These are phyloP conservation scores for Cremastinae sp. DNA, from an alignment of 2,888 invertebrate species.

Conservation along the genomic window DNA sequence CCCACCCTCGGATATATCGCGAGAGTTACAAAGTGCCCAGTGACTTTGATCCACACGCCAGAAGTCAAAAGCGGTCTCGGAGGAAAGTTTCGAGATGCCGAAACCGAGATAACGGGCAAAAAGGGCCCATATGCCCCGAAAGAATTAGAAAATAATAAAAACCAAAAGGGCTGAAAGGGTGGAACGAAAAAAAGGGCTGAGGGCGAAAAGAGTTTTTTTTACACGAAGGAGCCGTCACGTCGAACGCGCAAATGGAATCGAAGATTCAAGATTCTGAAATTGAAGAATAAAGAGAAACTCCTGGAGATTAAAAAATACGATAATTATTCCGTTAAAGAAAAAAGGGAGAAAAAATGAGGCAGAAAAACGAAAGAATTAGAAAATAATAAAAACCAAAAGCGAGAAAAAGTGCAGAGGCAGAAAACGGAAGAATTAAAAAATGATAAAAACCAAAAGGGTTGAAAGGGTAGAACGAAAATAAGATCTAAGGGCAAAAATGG, in stretches of 20 bases:
- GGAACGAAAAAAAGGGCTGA: conserved; percentile 15
- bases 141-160: conserved; percentile 30
- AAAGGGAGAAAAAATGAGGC: too few relatives aligned
- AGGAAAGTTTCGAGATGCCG: conserved; percentile 53
- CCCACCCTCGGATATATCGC: conserved; percentile 15
- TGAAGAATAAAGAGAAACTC: too few relatives aligned
- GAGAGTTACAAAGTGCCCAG: conserved; percentile 40
- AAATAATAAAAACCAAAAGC: too few relatives aligned
- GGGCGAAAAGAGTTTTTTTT: background rate
- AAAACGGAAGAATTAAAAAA: too few relatives aligned
- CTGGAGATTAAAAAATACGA: too few relatives aligned
- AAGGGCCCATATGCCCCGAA: conserved; percentile 19
- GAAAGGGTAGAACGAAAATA: too few relatives aligned
- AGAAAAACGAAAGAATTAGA: too few relatives aligned
- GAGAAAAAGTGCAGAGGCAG: too few relatives aligned
- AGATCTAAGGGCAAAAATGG: too few relatives aligned
- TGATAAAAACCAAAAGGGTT: too few relatives aligned
- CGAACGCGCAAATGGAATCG: conserved; percentile 3
- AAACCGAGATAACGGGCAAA: conserved; percentile 60
- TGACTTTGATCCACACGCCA: conserved; percentile 59
- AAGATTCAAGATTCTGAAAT: background rate
- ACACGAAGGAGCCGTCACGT: background rate
- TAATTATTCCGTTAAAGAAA: too few relatives aligned
- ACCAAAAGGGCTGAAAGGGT: background rate
- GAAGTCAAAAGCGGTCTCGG: conserved; percentile 51